These are phyloP conservation scores for Mola mola DNA, from an alignment of 2,113 vertebrate genomes.

Conservation along the genomic window DNA sequence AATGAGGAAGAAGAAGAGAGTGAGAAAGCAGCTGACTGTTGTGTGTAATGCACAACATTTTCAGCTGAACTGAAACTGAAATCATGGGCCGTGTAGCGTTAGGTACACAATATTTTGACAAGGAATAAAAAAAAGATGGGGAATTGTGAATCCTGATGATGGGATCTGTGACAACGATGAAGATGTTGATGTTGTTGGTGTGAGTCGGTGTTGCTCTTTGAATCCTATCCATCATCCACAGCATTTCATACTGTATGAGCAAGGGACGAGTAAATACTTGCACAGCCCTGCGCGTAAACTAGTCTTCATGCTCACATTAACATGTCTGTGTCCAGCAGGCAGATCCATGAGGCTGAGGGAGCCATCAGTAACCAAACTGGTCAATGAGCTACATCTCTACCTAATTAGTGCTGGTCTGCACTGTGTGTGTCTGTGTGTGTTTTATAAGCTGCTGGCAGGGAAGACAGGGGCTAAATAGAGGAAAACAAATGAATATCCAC, in stretches of 20 bases:
- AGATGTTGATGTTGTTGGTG: background rate
- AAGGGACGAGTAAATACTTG: background rate
- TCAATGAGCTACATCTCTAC: slow-evolving; percentile 26
- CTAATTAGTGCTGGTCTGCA: slow-evolving; percentile 46
- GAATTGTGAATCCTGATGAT: background rate
- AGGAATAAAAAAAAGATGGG: background rate
- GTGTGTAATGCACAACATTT: too few species aligned
- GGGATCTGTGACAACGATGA: background rate
- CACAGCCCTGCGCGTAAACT: background rate
- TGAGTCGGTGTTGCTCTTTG: background rate
- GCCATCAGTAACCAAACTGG: slow-evolving; percentile 26
- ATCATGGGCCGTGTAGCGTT: too few species aligned
- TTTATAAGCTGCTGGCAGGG: slow-evolving; percentile 44
- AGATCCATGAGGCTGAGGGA: slow-evolving; percentile 29
- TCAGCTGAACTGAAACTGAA: too few species aligned
- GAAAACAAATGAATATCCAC: slow-evolving; percentile 33
- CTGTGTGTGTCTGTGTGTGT: slow-evolving; percentile 15
- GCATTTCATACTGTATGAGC: background rate
- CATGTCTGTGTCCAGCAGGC: slow-evolving; percentile 7
- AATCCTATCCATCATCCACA: background rate
- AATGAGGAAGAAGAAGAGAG: slow-evolving; percentile 9
- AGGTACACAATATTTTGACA: too few species aligned
- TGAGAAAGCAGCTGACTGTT: slow-evolving; percentile 3
- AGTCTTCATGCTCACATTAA: slow-evolving; percentile 6
- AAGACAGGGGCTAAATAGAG: slow-evolving; percentile 31